These are phyloP conservation scores for Drosophila anomalata DNA, from an alignment of 2,888 invertebrate species.

Conservation along the genomic window DNA sequence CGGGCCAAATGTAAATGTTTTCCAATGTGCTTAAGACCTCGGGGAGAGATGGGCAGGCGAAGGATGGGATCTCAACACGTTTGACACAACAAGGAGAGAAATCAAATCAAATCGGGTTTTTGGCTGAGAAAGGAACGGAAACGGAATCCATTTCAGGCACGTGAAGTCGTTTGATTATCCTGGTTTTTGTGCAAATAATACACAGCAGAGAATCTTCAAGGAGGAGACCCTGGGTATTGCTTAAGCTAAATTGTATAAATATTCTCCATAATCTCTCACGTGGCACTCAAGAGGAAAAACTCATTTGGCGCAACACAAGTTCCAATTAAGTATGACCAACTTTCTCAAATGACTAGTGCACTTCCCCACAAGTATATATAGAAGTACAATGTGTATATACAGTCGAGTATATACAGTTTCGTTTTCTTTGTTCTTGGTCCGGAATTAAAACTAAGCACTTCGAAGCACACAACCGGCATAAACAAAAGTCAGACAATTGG, in stretches of 20 bases:
- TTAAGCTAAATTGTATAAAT: slow-evolving; percentile 15
- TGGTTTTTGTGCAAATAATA: slow-evolving; percentile 39
- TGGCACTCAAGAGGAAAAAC: slow-evolving; percentile 34
- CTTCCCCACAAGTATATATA: neutral
- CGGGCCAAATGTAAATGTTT: slow-evolving; percentile 70
- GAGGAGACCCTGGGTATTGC: slow-evolving; percentile 9
- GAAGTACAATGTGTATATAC: neutral
- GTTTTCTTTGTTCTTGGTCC: slow-evolving; percentile 59
- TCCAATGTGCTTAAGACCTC: slow-evolving; percentile 28
- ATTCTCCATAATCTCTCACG: slow-evolving; percentile 46
- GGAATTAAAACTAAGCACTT: slow-evolving; percentile 75
- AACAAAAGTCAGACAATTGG: slow-evolving; percentile 48
- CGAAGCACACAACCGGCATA: slow-evolving; percentile 65
- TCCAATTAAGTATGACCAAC: slow-evolving; percentile 56
- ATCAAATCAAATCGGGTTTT: slow-evolving; percentile 67
- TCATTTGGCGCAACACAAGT: slow-evolving; percentile 35
- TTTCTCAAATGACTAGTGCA: slow-evolving; percentile 27
- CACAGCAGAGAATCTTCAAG: slow-evolving; percentile 22
- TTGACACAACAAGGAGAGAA: slow-evolving; percentile 31
- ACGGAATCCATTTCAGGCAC: slow-evolving; percentile 66
- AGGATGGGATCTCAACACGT: slow-evolving; percentile 18
- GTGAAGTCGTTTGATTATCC: slow-evolving; percentile 67
- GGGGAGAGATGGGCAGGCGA: neutral
- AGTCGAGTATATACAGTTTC: slow-evolving; percentile 39
- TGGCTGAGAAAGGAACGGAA: slow-evolving; percentile 37